phyloP scores from a whole-genome alignment of 2,113 vertebrate genomes.

The Pseudorhombus dupliciocellatus region DNA sequence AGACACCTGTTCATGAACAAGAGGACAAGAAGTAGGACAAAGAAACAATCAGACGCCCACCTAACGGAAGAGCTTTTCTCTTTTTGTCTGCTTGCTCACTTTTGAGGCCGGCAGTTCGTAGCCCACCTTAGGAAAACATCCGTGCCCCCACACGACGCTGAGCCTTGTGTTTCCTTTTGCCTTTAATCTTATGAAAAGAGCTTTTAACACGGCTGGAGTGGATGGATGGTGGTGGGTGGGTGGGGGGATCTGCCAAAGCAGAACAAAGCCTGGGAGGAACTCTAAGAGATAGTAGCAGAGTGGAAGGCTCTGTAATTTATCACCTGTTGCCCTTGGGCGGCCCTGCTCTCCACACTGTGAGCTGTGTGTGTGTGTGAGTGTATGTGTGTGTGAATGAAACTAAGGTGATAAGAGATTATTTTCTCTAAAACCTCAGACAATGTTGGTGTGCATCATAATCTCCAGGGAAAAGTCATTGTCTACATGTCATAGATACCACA shows the following conservation, averaged over 20 bases:
- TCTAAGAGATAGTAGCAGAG: constrained; percentile 68
- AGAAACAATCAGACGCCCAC: constrained; percentile 36
- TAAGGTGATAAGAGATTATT: constrained; percentile 51
- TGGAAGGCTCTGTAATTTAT: constrained; percentile 82
- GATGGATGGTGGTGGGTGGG: constrained; percentile 8
- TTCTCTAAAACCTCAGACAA: constrained; percentile 30
- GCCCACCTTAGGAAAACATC: constrained; percentile 85
- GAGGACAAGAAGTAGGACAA: constrained; percentile 47
- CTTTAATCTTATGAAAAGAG: constrained; percentile 82
- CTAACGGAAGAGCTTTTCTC: constrained; percentile 60
- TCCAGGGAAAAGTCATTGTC: neutral
- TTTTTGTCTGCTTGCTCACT: constrained; percentile 57
- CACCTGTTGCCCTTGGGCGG: constrained; percentile 79
- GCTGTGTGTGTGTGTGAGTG: constrained; percentile 18
- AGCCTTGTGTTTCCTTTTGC: constrained; percentile 70
- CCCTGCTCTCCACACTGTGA: constrained; percentile 33
- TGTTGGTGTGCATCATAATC: constrained; percentile 21
- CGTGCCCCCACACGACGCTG: constrained; percentile 80
- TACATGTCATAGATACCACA: constrained; percentile 18
- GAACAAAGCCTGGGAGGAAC: constrained; percentile 82
- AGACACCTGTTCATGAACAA: constrained; percentile 31
- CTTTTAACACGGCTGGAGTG: constrained; percentile 70
- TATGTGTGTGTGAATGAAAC: constrained; percentile 17
- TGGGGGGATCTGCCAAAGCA: constrained; percentile 70
- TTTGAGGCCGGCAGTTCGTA: constrained; percentile 70